phyloP scores from a whole-genome alignment of 2,888 invertebrate species.

The Andrena chrysosceles region DNA sequence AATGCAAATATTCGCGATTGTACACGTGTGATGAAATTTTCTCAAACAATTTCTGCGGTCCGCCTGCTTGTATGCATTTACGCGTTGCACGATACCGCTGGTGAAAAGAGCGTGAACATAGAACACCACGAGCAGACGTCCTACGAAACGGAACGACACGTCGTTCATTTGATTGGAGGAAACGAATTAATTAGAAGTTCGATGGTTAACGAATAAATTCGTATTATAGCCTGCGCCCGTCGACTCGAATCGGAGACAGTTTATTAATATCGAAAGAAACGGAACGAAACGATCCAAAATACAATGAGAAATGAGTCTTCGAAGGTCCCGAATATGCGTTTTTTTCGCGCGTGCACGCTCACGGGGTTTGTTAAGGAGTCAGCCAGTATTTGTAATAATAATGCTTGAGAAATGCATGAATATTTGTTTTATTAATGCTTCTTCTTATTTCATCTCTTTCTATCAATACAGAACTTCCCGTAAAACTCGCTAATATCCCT shows the following conservation, averaged over 20 bases:
- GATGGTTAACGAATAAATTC: conserved; percentile 26
- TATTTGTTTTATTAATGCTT: conserved; percentile 91
- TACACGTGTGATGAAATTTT: no score
- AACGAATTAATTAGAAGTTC: conserved; percentile 33
- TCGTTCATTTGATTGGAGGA: conserved; percentile 47
- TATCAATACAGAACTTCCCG: conserved; percentile 73
- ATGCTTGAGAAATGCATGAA: conserved; percentile 94
- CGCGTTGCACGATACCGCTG: conserved; percentile 51
- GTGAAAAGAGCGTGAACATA: conserved; percentile 16
- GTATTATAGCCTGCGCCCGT: conserved; percentile 55
- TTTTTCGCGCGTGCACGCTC: conserved; percentile 85
- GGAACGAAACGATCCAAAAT: conserved; percentile 11
- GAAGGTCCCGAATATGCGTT: conserved; percentile 82
- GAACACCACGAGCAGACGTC: conserved; percentile 22
- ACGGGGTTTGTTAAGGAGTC: conserved; percentile 85
- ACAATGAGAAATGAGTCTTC: conserved; percentile 64
- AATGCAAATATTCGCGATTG: not conserved
- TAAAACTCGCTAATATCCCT: conserved; percentile 74
- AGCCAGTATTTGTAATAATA: conserved; percentile 94
- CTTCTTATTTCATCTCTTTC: conserved; percentile 84
- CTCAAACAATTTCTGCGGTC: no score
- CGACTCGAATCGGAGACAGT: conserved; percentile 27
- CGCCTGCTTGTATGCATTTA: not conserved
- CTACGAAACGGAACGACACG: conserved; percentile 30
- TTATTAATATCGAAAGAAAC: conserved; percentile 16